Conservation (phyloP, 2,888 invertebrate species). For the Dendrolimus houi region DNA sequence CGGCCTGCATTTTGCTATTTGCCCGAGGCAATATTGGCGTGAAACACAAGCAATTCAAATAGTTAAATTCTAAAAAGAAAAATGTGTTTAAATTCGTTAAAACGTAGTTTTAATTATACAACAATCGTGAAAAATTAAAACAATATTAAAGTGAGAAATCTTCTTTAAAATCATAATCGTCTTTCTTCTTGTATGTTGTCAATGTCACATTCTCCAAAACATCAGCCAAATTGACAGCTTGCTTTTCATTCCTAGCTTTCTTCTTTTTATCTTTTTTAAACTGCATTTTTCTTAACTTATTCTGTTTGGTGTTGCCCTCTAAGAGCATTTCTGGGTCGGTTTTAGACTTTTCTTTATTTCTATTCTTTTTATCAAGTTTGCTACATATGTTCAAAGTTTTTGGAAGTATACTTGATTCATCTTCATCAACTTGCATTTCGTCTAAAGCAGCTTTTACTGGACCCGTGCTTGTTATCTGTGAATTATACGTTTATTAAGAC, state of each 20-base stretch:
- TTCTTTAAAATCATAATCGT: slow-evolving; percentile 79
- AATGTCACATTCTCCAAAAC: slow-evolving; percentile 79
- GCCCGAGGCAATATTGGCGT: too few relatives aligned
- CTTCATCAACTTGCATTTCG: slow-evolving; percentile 74
- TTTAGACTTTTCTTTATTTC: slow-evolving; percentile 53
- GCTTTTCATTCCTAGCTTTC: slow-evolving; percentile 73
- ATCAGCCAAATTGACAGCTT: slow-evolving; percentile 78
- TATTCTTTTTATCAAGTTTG: slow-evolving; percentile 48
- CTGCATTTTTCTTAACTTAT: slow-evolving; percentile 63
- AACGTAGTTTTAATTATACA: too few relatives aligned
- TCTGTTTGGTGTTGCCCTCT: slow-evolving; percentile 79
- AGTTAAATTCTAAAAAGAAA: too few relatives aligned
- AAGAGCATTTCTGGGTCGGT: slow-evolving; percentile 80
- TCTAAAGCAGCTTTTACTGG: slow-evolving; percentile 71
- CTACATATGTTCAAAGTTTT: slow-evolving; percentile 54
- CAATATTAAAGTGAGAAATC: slow-evolving; percentile 59
- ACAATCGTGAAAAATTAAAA: not conserved
- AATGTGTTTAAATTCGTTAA: too few relatives aligned
- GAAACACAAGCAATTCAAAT: too few relatives aligned
- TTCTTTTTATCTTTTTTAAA: slow-evolving; percentile 81
- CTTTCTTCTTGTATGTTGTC: slow-evolving; percentile 48
- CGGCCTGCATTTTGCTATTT: too few relatives aligned
- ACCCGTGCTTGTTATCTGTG: slow-evolving; percentile 78
- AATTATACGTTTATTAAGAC: slow-evolving; percentile 5
- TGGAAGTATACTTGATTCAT: slow-evolving; percentile 53